Conservation (phyloP, 2,888 invertebrate species). For the Thalpophila matura region DNA sequence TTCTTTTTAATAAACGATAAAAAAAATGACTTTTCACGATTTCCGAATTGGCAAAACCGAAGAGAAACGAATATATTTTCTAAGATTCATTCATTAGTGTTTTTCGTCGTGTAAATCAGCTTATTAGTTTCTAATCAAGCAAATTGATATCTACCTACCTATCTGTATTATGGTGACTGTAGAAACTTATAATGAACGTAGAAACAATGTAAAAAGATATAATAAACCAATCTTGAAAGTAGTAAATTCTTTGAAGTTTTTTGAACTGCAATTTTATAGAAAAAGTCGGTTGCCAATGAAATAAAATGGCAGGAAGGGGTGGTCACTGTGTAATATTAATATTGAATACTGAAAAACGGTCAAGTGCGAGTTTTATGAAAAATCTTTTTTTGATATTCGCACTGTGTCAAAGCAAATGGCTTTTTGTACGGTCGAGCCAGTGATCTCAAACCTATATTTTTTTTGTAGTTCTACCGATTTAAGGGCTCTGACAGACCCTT, state of each 20-base stretch:
- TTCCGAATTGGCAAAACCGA: background rate
- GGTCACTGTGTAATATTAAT: slow-evolving; percentile 38
- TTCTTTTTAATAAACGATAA: too few species aligned
- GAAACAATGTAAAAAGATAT: too few species aligned
- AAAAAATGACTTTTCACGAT: too few species aligned
- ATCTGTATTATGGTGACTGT: background rate
- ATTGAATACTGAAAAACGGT: slow-evolving; percentile 43
- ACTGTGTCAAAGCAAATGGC: background rate
- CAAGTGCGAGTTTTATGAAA: slow-evolving; percentile 38
- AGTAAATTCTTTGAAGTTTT: slow-evolving; percentile 8
- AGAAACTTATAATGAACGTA: too few species aligned
- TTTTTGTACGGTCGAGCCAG: background rate
- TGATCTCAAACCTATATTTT: too few species aligned
- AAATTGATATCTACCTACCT: background rate
- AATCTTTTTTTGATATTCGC: slow-evolving; percentile 1
- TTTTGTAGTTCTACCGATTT: too few species aligned
- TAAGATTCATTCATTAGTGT: background rate
- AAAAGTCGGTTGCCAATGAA: slow-evolving; percentile 50
- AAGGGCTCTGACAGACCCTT: too few species aligned
- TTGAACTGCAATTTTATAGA: slow-evolving; percentile 32
- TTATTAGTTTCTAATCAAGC: background rate
- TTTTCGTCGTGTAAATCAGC: slow-evolving; percentile 2
- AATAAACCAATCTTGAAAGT: background rate
- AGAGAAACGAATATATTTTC: slow-evolving; percentile 12
- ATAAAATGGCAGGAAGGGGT: slow-evolving; percentile 55